These are phyloP conservation scores for Epinotia brunnichana DNA, from an alignment of 2,888 invertebrate species.

Conservation along the genomic window DNA sequence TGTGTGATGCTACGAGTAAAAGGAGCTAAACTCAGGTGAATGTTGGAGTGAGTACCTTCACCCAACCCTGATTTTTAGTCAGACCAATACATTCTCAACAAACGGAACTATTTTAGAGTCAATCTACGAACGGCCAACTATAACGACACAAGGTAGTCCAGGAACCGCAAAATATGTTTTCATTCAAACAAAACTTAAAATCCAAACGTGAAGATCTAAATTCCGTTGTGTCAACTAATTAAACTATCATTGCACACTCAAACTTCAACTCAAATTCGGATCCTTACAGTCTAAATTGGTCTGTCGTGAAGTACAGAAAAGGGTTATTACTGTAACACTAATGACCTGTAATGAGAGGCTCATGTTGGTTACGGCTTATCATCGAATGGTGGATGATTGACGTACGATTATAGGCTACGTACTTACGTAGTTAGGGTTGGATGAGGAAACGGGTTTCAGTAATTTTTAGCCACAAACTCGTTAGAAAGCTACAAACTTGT, in stretches of 20 bases:
- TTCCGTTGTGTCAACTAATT: neutral
- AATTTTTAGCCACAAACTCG: no score
- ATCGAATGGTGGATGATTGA: neutral
- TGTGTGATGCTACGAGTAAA: no score
- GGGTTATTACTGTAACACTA: slow-evolving; percentile 2
- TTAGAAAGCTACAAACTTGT: no score
- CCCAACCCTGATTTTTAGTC: no score
- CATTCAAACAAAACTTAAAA: neutral
- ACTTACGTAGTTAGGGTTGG: neutral
- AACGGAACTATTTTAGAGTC: no score
- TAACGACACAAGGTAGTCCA: no score
- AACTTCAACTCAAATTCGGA: neutral
- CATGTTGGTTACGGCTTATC: slow-evolving; percentile 1
- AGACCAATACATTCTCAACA: no score
- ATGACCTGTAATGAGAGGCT: slow-evolving; percentile 3
- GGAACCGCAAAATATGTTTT: neutral
- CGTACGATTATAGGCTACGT: neutral
- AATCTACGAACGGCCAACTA: no score
- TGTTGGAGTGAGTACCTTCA: no score
- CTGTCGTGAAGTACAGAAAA: neutral
- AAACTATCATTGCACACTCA: neutral
- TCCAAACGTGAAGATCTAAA: neutral
- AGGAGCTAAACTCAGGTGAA: no score
- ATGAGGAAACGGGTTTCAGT: neutral
- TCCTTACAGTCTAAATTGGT: neutral